These are phyloP conservation scores for Lepidurus apus DNA, from an alignment of 1,140 invertebrate species.

Conservation along the genomic window DNA sequence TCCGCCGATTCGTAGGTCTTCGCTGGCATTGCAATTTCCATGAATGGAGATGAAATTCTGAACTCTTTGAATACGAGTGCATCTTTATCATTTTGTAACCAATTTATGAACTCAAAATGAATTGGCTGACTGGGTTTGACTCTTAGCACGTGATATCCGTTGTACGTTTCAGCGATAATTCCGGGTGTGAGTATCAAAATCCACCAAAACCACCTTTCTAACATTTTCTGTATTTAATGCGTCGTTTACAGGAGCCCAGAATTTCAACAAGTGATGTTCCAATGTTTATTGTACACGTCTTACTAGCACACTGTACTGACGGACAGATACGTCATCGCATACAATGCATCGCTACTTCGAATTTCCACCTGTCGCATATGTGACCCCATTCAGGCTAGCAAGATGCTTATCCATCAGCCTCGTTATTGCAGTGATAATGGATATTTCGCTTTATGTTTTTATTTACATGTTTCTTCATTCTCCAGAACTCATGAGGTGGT, in stretches of 20 bases:
- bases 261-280: not conserved
- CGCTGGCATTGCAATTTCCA: not conserved
- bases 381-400: not conserved
- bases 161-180: not conserved
- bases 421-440: not conserved
- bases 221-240: not conserved
- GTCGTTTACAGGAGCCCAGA: not conserved
- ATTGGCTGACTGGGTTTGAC: not conserved
- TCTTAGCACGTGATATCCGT: not conserved
- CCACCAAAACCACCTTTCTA: not conserved
- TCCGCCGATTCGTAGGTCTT: not conserved
- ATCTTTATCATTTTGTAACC: not conserved
- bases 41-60: not conserved
- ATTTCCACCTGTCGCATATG: slow-evolving; percentile 1
- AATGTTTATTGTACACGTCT: no score
- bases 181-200: not conserved
- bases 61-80: not conserved
- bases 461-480: not conserved
- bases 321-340: not conserved
- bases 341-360: not conserved
- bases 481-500: not conserved
- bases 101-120: not conserved
- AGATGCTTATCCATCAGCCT: not conserved
- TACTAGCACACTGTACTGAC: no score
- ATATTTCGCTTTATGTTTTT: not conserved